Percentiles rank a stretch among this genome's conserved stretches.
phyloP scores from a whole-genome alignment of 1,140 invertebrate genomes.

The Saccostrea cuccullata region DNA sequence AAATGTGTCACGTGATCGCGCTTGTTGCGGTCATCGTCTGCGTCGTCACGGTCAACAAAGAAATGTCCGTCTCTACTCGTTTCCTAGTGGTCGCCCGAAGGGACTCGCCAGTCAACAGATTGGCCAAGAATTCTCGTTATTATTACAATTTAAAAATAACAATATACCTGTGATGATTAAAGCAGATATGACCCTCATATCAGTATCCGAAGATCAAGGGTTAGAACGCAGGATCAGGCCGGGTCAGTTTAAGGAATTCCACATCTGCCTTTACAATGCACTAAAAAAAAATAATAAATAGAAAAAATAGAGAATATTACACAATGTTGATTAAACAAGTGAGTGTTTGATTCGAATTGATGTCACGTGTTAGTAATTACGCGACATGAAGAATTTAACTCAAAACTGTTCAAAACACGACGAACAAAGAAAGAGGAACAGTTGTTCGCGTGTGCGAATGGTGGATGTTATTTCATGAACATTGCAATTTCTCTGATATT shows the following conservation, averaged over 20 bases:
- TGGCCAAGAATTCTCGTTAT: conserved; percentile 31
- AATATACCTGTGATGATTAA: conserved; percentile 19
- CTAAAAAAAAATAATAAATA: not conserved
- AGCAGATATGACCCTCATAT: conserved; percentile 29
- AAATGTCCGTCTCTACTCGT: not conserved
- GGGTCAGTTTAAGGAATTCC: not conserved
- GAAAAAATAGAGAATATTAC: not conserved
- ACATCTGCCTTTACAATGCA: not conserved
- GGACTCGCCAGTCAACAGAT: conserved; percentile 22
- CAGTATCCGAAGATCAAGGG: conserved; percentile 4
- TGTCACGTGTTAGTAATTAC: not conserved
- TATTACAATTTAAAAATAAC: conserved; percentile 29
- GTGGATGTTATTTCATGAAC: conserved; percentile 27
- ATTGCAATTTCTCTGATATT: conserved; percentile 29
- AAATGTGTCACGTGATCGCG: conserved; percentile 10
- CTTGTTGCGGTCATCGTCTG: not conserved
- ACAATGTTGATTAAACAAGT: not conserved
- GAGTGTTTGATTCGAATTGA: not conserved
- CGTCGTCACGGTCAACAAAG: conserved; percentile 14
- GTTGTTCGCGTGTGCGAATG: conserved; percentile 16
- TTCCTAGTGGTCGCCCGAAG: not conserved
- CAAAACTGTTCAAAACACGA: not conserved
- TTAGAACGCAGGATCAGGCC: not conserved
- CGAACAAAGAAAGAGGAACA: not conserved
- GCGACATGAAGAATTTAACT: not conserved